Percentiles rank a stretch among this genome's conserved stretches.
These are phyloP conservation scores for Agonum fuliginosum DNA, from an alignment of 2,888 invertebrate genomes.

Conservation along the genomic window DNA sequence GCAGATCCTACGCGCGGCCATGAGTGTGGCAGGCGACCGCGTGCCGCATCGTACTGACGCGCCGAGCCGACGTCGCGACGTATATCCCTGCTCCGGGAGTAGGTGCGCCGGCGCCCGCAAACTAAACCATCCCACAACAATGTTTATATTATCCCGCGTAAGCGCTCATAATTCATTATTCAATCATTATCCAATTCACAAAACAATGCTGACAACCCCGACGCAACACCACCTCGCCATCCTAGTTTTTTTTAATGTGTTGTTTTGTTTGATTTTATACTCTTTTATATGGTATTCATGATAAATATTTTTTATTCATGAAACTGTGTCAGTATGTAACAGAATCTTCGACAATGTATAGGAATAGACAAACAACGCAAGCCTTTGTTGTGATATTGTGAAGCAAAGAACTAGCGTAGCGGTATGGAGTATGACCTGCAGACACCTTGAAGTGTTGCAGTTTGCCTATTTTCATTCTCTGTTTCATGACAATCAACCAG, in stretches of 20 bases:
- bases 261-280: constrained; percentile 30
- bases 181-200: constrained; percentile 49
- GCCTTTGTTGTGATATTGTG: too few relatives aligned
- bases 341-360: too few relatives aligned
- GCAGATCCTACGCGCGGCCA: constrained; percentile 40
- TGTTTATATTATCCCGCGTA: constrained; percentile 51
- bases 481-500: too few relatives aligned
- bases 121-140: constrained; percentile 17
- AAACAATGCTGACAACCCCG: constrained; percentile 35
- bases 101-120: constrained; percentile 14
- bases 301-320: constrained; percentile 31
- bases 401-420: too few relatives aligned
- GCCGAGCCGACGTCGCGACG: constrained; percentile 12
- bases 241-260: constrained; percentile 12
- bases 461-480: too few relatives aligned
- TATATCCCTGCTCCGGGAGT: constrained; percentile 36
- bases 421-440: too few relatives aligned
- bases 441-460: too few relatives aligned
- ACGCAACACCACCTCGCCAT: constrained; percentile 1
- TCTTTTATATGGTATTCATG: background rate
- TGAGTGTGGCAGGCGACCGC: constrained; percentile 46
- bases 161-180: constrained; percentile 50
- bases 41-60: constrained; percentile 57
- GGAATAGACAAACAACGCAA: too few relatives aligned
- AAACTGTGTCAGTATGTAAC: too few relatives aligned